Conservation (phyloP, 2,888 invertebrate species). For the Tachystola acroxantha region DNA sequence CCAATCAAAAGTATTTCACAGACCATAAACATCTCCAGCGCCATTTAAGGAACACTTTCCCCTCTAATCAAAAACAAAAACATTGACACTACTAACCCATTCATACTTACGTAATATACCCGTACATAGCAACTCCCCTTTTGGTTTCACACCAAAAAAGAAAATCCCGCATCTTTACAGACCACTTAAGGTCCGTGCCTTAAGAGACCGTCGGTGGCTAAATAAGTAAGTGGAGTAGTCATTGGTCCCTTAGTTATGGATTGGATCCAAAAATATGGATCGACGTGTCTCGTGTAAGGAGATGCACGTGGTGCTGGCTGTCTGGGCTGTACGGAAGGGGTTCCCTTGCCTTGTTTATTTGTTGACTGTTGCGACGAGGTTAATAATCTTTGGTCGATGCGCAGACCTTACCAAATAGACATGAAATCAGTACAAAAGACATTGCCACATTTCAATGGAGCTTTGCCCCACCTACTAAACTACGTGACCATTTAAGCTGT, state of each 20-base stretch:
- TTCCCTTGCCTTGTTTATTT: conserved; percentile 8
- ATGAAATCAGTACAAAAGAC: no score
- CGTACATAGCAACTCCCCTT: conserved; percentile 27
- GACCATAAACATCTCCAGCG: no score
- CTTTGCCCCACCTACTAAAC: no score
- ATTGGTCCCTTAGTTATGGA: conserved; percentile 53
- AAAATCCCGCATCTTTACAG: conserved; percentile 50
- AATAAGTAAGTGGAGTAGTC: conserved; percentile 51
- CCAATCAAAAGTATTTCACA: no score
- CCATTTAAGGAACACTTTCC: conserved; percentile 5
- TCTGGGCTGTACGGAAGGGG: conserved; percentile 9
- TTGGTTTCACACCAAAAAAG: conserved; percentile 50
- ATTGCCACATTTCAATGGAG: no score
- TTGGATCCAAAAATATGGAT: conserved; percentile 68
- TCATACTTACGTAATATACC: conserved; percentile 37
- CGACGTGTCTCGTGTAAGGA: conserved; percentile 44
- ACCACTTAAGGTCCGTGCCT: conserved; percentile 49
- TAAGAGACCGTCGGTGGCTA: conserved; percentile 44
- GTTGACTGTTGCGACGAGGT: neutral
- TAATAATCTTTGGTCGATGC: neutral
- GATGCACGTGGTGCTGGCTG: conserved; percentile 52
- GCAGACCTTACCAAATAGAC: no score
- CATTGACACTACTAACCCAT: conserved; percentile 34
- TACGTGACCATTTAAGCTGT: no score
- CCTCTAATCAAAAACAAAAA: conserved; percentile 23